Conservation (phyloP, 2,888 invertebrate species). For the Meloe dianella region DNA sequence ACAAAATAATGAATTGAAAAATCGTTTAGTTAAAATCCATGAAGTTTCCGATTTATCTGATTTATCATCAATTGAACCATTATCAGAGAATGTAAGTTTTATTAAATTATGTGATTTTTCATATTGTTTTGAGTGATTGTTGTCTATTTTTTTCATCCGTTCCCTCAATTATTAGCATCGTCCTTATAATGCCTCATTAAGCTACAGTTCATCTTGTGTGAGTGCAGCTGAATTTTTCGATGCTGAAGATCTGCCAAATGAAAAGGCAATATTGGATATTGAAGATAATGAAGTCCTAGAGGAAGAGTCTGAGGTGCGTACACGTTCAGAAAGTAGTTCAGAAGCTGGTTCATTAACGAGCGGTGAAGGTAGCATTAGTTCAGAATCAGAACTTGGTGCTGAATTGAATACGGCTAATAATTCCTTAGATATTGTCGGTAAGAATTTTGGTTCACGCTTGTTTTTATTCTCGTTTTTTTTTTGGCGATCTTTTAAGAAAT, state of each 20-base stretch:
- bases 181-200: slow-evolving; percentile 69
- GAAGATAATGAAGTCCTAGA: slow-evolving; percentile 54
- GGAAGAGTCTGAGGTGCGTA: slow-evolving; percentile 55
- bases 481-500: background rate
- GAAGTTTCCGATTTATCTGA: slow-evolving; percentile 70
- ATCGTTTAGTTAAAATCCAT: slow-evolving; percentile 68
- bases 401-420: slow-evolving; percentile 59
- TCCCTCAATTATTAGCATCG: slow-evolving; percentile 56
- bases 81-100: slow-evolving; percentile 62
- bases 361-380: slow-evolving; percentile 71
- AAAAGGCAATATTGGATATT: slow-evolving; percentile 50
- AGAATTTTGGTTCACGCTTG: slow-evolving; percentile 2
- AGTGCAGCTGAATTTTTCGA: slow-evolving; percentile 83
- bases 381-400: slow-evolving; percentile 65
- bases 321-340: slow-evolving; percentile 70
- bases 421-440: slow-evolving; percentile 48
- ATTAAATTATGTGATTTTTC: background rate
- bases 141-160: slow-evolving; percentile 16
- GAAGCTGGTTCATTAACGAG: slow-evolving; percentile 74
- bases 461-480: background rate
- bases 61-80: slow-evolving; percentile 64
- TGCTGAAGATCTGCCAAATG: slow-evolving; percentile 68
- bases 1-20: slow-evolving; percentile 76
- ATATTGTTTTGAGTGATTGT: slow-evolving; percentile 16
- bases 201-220: slow-evolving; percentile 78